A percentile compares a stretch with the other conserved stretches of the same genome.
Evolutionary conservation across 2,113 vertebrate species (phyloP).

Genomic region (Gobiocypris rarus): DNA sequence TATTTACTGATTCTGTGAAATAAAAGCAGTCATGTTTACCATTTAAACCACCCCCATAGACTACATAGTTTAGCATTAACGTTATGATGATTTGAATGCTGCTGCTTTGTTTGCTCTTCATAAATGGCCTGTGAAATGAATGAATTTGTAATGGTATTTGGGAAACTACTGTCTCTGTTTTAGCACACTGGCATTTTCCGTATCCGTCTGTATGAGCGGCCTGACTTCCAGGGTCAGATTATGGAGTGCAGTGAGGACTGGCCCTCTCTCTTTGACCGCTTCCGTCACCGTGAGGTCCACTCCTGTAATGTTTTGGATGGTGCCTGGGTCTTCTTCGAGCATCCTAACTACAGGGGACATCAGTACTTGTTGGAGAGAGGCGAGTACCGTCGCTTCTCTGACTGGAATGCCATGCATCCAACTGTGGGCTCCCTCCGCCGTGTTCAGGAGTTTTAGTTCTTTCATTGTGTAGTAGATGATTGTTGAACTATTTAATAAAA

Average conservation of each 20-base stretch:
- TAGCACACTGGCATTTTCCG: constrained; percentile 8
- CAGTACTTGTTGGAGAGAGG: constrained; percentile 73
- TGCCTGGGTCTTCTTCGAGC: constrained; percentile 67
- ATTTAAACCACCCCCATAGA: neutral
- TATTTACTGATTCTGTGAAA: neutral
- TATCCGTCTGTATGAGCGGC: constrained; percentile 54
- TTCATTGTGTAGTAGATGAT: constrained; percentile 13
- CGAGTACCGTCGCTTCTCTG: constrained; percentile 66
- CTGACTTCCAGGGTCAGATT: constrained; percentile 62
- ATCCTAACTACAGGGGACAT: constrained; percentile 64
- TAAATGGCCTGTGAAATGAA: neutral
- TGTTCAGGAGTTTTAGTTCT: constrained; percentile 35
- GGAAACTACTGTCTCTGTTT: neutral
- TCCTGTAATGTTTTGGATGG: constrained; percentile 68
- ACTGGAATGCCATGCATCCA: constrained; percentile 68
- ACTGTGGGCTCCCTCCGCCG: constrained; percentile 65
- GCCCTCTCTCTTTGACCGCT: constrained; percentile 58
- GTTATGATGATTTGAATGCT: neutral
- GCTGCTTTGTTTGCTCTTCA: neutral
- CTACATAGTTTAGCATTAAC: neutral
- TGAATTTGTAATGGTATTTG: neutral
- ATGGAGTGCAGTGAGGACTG: constrained; percentile 65
- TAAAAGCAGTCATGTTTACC: no score
- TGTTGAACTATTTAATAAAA: constrained; percentile 57
- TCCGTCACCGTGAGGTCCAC: constrained; percentile 62